Conservation (phyloP, 2,888 invertebrate species). For the Baccha elongata region DNA sequence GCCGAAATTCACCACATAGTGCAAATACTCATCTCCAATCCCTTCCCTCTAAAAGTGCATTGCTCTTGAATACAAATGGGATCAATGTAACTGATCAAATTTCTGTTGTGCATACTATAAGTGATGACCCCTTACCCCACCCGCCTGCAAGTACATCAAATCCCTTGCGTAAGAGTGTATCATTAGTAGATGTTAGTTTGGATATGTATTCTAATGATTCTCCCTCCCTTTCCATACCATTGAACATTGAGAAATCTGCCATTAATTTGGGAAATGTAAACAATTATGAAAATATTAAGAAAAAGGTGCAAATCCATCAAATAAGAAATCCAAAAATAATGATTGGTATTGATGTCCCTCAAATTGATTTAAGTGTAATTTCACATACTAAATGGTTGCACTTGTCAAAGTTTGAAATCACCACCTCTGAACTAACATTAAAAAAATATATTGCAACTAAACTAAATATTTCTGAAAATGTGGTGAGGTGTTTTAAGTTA, state of each 20-base stretch:
- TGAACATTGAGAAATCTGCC: too few species aligned
- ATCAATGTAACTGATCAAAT: neutral
- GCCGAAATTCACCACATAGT: neutral
- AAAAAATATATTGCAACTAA: neutral
- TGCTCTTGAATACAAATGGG: neutral
- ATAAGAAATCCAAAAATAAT: neutral
- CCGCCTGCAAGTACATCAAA: neutral
- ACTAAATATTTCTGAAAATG: neutral
- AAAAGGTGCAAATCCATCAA: neutral
- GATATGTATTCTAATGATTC: neutral
- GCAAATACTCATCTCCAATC: neutral
- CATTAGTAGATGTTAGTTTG: neutral
- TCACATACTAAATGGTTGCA: neutral
- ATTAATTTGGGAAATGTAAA: neutral
- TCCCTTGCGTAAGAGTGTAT: neutral
- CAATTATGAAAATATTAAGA: neutral
- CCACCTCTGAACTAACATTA: neutral
- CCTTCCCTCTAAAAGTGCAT: neutral
- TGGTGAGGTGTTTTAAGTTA: conserved; percentile 1
- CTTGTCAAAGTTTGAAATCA: neutral
- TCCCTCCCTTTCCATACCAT: neutral
- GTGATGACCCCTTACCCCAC: neutral
- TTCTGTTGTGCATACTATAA: neutral
- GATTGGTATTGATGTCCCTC: neutral
- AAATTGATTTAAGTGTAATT: neutral